Evolutionary conservation across 1,140 invertebrate species (phyloP).

Genomic region (Musca vetustissima): DNA sequence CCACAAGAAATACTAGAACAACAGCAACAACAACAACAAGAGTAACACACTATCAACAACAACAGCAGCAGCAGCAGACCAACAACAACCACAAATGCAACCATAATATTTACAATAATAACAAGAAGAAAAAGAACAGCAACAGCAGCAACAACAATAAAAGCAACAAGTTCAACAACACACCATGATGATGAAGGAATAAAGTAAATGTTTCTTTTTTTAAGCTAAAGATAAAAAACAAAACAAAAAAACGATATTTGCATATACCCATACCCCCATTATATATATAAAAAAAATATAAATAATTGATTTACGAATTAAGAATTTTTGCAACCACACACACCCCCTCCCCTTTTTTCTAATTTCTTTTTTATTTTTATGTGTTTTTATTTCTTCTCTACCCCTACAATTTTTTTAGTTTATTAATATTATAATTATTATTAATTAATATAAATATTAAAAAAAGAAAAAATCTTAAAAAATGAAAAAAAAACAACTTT

Average conservation of each 20-base stretch:
- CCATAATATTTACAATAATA: not conserved
- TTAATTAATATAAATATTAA: constrained; percentile 43
- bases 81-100: constrained; percentile 28
- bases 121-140: not conserved
- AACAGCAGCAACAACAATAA: constrained; percentile 7
- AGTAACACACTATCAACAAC: constrained; percentile 24
- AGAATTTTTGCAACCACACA: constrained; percentile 25
- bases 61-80: not conserved
- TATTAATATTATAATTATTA: constrained; percentile 29
- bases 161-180: constrained; percentile 12
- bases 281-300: constrained; percentile 12
- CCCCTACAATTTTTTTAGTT: constrained; percentile 3
- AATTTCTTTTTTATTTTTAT: constrained; percentile 11
- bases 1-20: constrained; percentile 25
- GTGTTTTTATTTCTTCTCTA: constrained; percentile 5
- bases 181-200: constrained; percentile 6
- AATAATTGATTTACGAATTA: constrained; percentile 29
- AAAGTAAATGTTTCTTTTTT: constrained; percentile 28
- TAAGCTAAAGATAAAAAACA: constrained; percentile 32
- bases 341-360: not conserved
- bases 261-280: too few species aligned
- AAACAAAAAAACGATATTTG: constrained; percentile 8
- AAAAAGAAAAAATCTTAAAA: constrained; percentile 42
- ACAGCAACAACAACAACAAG: too few species aligned
- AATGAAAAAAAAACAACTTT: constrained; percentile 39